Evolutionary conservation across 2,113 vertebrate genomes (phyloP).

Genomic region (Sylvilagus bachmani): DNA sequence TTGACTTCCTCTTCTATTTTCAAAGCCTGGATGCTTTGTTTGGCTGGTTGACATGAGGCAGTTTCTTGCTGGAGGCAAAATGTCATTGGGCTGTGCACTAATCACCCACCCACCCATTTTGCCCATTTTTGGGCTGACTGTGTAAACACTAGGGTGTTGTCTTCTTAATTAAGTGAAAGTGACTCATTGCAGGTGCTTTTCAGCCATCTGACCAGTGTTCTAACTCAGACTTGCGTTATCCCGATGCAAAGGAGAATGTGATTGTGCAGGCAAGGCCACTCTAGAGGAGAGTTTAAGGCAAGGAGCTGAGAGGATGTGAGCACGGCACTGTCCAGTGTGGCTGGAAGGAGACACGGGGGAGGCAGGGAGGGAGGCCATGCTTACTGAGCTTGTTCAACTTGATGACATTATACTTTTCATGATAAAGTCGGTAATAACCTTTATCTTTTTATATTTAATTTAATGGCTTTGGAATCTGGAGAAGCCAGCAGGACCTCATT

Average conservation of each 20-base stretch:
- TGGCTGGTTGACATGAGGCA: constrained; percentile 80
- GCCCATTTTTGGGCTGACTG: constrained; percentile 82
- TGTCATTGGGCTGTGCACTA: constrained; percentile 18
- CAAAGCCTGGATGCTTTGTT: constrained; percentile 71
- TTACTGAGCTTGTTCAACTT: constrained; percentile 48
- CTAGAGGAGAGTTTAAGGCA: constrained; percentile 44
- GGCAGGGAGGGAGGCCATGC: not conserved
- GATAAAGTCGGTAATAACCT: constrained; percentile 66
- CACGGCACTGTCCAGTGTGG: not conserved
- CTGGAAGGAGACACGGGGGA: constrained; percentile 39
- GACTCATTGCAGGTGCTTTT: constrained; percentile 69
- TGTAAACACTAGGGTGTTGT: constrained; percentile 67
- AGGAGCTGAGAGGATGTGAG: not conserved
- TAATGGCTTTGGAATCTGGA: constrained; percentile 64
- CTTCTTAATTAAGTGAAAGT: constrained; percentile 74
- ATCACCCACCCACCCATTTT: constrained; percentile 73
- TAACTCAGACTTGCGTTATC: constrained; percentile 60
- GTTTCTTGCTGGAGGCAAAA: constrained; percentile 84
- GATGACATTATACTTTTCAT: constrained; percentile 67
- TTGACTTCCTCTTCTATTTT: constrained; percentile 59
- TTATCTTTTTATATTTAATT: constrained; percentile 74
- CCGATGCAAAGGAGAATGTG: constrained; percentile 49
- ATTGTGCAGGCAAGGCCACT: not conserved
- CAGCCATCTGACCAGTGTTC: constrained; percentile 58
- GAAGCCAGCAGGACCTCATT: constrained; percentile 49